Evolutionary conservation across 2,888 invertebrate species (phyloP).

Genomic region (Apamea epomidion): DNA sequence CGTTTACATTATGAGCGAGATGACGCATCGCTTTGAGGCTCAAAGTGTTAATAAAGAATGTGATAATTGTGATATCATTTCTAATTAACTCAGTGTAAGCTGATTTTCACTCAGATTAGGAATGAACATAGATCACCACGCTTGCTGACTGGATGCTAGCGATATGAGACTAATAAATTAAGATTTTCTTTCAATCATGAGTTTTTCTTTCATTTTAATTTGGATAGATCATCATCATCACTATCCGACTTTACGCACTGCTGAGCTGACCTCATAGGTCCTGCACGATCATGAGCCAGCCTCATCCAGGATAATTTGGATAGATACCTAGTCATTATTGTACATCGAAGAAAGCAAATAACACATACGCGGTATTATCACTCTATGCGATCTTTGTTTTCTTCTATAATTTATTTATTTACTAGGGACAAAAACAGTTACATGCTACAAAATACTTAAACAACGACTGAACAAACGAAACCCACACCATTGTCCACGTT

Average conservation of each 20-base stretch:
- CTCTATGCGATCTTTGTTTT: neutral
- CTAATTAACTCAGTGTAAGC: neutral
- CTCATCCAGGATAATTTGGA: too few relatives aligned
- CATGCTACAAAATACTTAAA: too few relatives aligned
- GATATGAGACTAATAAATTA: neutral
- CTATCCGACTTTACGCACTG: too few relatives aligned
- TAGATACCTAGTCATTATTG: neutral
- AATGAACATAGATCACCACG: neutral
- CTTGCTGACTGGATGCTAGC: neutral
- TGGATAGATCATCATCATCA: neutral
- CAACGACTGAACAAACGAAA: too few relatives aligned
- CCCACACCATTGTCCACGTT: too few relatives aligned
- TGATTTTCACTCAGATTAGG: neutral
- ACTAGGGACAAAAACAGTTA: too few relatives aligned
- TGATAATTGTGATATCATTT: constrained; percentile 8
- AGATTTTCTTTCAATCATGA: neutral
- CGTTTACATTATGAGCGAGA: constrained; percentile 43
- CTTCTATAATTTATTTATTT: neutral
- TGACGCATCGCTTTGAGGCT: constrained; percentile 36
- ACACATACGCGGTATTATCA: neutral
- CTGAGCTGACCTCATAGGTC: too few relatives aligned
- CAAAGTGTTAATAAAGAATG: constrained; percentile 32
- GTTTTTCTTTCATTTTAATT: neutral
- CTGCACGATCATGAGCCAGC: too few relatives aligned
- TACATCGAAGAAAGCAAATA: neutral